Conservation (phyloP, 2,888 invertebrate genomes). For the Flexamia atlantica region DNA sequence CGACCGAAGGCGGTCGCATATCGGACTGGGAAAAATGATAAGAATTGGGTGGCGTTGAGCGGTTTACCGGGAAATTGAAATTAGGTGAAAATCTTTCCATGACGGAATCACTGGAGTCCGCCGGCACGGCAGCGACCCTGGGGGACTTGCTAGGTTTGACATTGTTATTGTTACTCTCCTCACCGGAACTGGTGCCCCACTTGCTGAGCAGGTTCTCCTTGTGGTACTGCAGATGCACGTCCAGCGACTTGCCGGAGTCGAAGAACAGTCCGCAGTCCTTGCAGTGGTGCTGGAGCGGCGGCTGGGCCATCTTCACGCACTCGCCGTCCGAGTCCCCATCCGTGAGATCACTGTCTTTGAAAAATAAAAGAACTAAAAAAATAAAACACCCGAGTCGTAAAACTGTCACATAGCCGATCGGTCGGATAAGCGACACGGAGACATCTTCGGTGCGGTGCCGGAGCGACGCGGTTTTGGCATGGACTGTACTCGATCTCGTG, state of each 20-base stretch:
- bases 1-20: constrained; percentile 58
- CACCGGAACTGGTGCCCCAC: constrained; percentile 79
- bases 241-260: constrained; percentile 86
- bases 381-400: constrained; percentile 43
- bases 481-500: constrained; percentile 55
- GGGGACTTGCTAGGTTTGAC: constrained; percentile 74
- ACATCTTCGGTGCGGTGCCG: constrained; percentile 7
- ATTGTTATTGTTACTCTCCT: constrained; percentile 83
- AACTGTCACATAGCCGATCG: constrained; percentile 59
- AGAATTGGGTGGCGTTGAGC: constrained; percentile 52
- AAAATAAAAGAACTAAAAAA: constrained; percentile 64
- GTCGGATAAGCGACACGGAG: neutral
- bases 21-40: constrained; percentile 53
- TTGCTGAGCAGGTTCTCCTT: constrained; percentile 86
- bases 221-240: constrained; percentile 89
- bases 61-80: constrained; percentile 54
- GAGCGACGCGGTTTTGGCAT: constrained; percentile 55
- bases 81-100: constrained; percentile 61
- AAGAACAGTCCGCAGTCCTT: constrained; percentile 87
- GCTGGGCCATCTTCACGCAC: constrained; percentile 51
- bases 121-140: constrained; percentile 78
- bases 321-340: constrained; percentile 38
- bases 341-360: constrained; percentile 50
- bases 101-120: constrained; percentile 84
- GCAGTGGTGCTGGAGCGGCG: constrained; percentile 78